Evolutionary conservation across 1,140 invertebrate species (phyloP), one percentile per base, ranked within the genome.

Genomic region (Acromyrmex heyeri): DNA sequence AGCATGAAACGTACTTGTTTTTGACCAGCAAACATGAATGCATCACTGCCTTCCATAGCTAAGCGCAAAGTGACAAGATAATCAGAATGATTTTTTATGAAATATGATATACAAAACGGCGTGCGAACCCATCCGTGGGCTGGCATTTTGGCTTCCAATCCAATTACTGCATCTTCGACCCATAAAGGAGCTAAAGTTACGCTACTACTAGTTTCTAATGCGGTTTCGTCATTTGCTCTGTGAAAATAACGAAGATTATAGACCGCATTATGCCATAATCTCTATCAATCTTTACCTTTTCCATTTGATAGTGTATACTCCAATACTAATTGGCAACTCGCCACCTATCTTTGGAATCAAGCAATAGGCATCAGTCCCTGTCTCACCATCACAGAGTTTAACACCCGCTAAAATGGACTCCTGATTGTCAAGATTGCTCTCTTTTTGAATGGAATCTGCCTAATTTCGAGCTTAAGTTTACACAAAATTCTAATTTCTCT

Each of bases 1-100:
- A 77, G 61, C 3, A 16, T 48, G 10, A 59, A 21, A 67, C 38
- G 81, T 94, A 98, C 97, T 95, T 98, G 97, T 96, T 98, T 98
- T 89, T 98, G 98, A 4, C 98, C 98, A 89, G 98, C 96, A 95
- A 98, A 99, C 97, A 99, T 98, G 92, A 99, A 99, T 14, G 97
- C 97, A 93, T 99, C 98, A 88, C 96, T 98, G 1, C 97, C 96
- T 88, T 98, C 98, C 95, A 99, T 97, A 75, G 95, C 96, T 16
- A 98, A 93, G 83, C 96, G 96, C 14, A 99, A 94, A 69, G 97
- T 97, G 67, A 98, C 96, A 12, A 98, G 96, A 85, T 96, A 96
- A 34, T 96, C 95, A 0, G 97, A 97, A 85, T 97, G 96, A 94
- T 98, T 98, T 87, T 96, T 95, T 69, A 99, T 94, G 69, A 95